These are phyloP conservation scores for Allobates femoralis DNA, from an alignment of 2,797 vertebrate genomes.

Conservation along the genomic window DNA sequence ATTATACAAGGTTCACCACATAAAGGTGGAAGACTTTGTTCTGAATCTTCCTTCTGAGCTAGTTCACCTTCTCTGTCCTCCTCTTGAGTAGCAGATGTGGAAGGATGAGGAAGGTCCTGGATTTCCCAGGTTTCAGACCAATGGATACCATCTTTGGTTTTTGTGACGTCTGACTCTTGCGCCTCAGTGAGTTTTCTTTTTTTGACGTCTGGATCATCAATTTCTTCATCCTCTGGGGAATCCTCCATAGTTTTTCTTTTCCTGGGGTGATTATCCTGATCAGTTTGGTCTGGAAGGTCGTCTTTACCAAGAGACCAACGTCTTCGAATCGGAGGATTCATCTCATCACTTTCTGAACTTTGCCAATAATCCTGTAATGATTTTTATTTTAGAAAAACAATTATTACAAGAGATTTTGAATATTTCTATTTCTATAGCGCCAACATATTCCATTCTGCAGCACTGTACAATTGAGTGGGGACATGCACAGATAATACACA, in stretches of 20 bases:
- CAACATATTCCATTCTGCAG: no score
- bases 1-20: constrained; percentile 93
- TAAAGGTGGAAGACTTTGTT: constrained; percentile 80
- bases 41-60: constrained; percentile 71
- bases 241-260: constrained; percentile 69
- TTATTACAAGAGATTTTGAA: not conserved
- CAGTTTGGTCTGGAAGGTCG: constrained; percentile 87
- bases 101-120: constrained; percentile 76
- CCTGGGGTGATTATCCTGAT: constrained; percentile 70
- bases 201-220: constrained; percentile 94
- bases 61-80: constrained; percentile 78
- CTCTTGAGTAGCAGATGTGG: constrained; percentile 79
- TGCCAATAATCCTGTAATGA: constrained; percentile 92
- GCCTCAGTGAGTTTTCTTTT: constrained; percentile 71
- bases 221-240: constrained; percentile 77
- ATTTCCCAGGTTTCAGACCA: constrained; percentile 79
- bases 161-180: constrained; percentile 70
- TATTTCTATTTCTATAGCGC: no score
- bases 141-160: constrained; percentile 71
- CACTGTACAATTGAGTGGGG: no score
- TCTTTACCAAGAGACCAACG: constrained; percentile 90
- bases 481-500: no score
- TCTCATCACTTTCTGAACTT: constrained; percentile 83
- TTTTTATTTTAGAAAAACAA: not conserved
- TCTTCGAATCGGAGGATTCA: constrained; percentile 92